These are phyloP conservation scores for Anodontia alba DNA, from an alignment of 2,888 invertebrate species.

Conservation along the genomic window DNA sequence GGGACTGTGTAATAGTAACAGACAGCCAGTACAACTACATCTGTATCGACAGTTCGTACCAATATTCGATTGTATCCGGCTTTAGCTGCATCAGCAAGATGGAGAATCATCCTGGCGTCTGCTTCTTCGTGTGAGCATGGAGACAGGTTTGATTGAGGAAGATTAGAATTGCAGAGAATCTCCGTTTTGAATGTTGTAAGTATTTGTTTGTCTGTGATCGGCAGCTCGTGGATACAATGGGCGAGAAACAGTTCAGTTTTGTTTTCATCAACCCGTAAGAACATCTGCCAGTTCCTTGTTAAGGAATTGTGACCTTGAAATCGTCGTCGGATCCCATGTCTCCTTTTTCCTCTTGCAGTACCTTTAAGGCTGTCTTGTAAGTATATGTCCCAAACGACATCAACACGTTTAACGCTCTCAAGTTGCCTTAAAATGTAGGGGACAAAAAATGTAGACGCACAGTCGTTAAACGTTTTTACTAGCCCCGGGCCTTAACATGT, in stretches of 20 bases:
- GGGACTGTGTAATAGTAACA: not conserved
- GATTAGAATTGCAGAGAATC: not conserved
- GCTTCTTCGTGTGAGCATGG: conserved; percentile 50
- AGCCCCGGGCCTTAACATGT: not conserved
- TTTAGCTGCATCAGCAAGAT: conserved; percentile 28
- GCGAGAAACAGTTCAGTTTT: conserved; percentile 51
- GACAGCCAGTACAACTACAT: conserved; percentile 32
- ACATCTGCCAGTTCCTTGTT: conserved; percentile 39
- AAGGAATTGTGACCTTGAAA: conserved; percentile 6
- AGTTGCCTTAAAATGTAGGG: conserved; percentile 35
- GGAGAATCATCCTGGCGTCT: conserved; percentile 38
- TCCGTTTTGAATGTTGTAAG: not conserved
- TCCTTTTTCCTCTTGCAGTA: conserved; percentile 39
- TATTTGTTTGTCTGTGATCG: not conserved
- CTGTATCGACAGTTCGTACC: conserved; percentile 40
- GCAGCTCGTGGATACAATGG: not conserved
- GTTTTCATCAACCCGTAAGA: conserved; percentile 47
- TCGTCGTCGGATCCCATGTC: conserved; percentile 42
- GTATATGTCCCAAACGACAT: conserved; percentile 58
- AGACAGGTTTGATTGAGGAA: not conserved
- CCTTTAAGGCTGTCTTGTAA: conserved; percentile 42
- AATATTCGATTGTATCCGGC: conserved; percentile 5
- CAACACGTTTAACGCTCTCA: conserved; percentile 33
- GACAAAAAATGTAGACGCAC: not conserved
- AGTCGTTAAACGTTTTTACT: not conserved